A percentile compares a stretch with the other conserved stretches of the same genome.
Conservation (phyloP, 2,797 vertebrate genomes). For the Liparis tanakae region DNA sequence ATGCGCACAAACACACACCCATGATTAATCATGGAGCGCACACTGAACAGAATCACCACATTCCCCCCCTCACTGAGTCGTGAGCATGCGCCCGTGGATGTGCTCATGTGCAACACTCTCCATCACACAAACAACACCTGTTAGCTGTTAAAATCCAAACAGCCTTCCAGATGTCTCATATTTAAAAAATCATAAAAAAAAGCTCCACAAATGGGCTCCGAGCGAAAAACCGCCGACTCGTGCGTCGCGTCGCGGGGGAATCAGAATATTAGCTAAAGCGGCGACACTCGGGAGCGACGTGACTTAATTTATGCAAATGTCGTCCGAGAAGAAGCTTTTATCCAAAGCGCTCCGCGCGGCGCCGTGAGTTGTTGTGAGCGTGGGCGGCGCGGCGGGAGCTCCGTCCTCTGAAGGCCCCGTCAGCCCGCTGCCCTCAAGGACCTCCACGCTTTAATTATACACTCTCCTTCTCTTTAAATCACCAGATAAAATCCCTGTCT, state of each 20-base stretch:
- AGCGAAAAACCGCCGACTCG: conserved; percentile 5
- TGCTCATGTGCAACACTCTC: conserved; percentile 57
- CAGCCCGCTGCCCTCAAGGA: conserved; percentile 24
- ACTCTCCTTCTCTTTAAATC: conserved; percentile 4
- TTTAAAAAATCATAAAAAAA: conserved; percentile 4
- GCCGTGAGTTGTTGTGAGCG: conserved; percentile 28
- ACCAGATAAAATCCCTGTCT: conserved; percentile 14
- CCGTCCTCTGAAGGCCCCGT: too few species aligned
- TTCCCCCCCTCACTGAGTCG: conserved; percentile 4
- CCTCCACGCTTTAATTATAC: conserved; percentile 46
- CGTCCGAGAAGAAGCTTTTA: conserved; percentile 42
- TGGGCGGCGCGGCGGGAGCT: too few species aligned
- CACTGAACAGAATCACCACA: too few species aligned
- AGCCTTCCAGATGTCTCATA: conserved; percentile 67
- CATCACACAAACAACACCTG: conserved; percentile 70
- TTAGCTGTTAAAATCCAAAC: conserved; percentile 61
- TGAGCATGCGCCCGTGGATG: conserved; percentile 37
- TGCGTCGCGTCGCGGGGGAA: conserved; percentile 30
- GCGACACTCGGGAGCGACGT: conserved; percentile 45
- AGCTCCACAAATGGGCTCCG: conserved; percentile 14
- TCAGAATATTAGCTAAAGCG: conserved; percentile 20
- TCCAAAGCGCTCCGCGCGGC: conserved; percentile 39
- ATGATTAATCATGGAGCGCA: too few species aligned
- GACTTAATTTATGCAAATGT: conserved; percentile 59
- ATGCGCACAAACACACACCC: not conserved